These are phyloP conservation scores for Dromococcyx pavoninus DNA, from an alignment of 2,797 vertebrate species.

Conservation along the genomic window DNA sequence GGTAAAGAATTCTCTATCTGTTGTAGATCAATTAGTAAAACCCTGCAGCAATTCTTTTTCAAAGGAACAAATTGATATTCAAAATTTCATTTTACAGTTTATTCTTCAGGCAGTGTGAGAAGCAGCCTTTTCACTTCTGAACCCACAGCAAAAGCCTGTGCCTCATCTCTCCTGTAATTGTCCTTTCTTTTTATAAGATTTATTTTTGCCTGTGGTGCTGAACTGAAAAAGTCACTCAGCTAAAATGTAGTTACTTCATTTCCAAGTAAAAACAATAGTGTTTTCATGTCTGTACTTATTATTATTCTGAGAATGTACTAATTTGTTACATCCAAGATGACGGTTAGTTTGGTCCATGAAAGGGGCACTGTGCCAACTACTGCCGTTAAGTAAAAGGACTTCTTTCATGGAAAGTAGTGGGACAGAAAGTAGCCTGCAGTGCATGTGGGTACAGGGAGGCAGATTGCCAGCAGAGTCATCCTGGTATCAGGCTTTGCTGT, in stretches of 20 bases:
- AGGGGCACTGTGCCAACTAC: slow-evolving; percentile 88
- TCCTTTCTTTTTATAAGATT: slow-evolving; percentile 64
- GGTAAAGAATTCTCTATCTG: neutral
- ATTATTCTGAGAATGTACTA: slow-evolving; percentile 99
- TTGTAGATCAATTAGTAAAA: slow-evolving; percentile 16
- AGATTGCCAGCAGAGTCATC: slow-evolving; percentile 76
- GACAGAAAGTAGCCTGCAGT: slow-evolving; percentile 81
- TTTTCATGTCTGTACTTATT: slow-evolving; percentile 96
- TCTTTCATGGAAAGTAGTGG: slow-evolving; percentile 85
- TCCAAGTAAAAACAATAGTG: slow-evolving; percentile 90
- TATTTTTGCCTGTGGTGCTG: slow-evolving; percentile 73
- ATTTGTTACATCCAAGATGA: slow-evolving; percentile 99
- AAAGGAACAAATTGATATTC: neutral
- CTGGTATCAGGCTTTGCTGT: slow-evolving; percentile 70
- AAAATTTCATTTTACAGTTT: slow-evolving; percentile 32
- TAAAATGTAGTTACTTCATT: slow-evolving; percentile 86
- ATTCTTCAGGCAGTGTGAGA: slow-evolving; percentile 12
- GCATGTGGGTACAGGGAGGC: slow-evolving; percentile 78
- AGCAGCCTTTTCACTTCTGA: slow-evolving; percentile 49
- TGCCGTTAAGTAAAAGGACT: slow-evolving; percentile 81
- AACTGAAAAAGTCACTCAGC: slow-evolving; percentile 84
- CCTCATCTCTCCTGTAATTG: slow-evolving; percentile 59
- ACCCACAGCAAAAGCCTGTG: slow-evolving; percentile 57
- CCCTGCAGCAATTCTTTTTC: neutral
- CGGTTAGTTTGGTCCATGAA: slow-evolving; percentile 88